Evolutionary conservation across 2,797 vertebrate species (phyloP), one percentile per base, ranked within the genome.

Genomic region (Podarcis lilfordi): DNA sequence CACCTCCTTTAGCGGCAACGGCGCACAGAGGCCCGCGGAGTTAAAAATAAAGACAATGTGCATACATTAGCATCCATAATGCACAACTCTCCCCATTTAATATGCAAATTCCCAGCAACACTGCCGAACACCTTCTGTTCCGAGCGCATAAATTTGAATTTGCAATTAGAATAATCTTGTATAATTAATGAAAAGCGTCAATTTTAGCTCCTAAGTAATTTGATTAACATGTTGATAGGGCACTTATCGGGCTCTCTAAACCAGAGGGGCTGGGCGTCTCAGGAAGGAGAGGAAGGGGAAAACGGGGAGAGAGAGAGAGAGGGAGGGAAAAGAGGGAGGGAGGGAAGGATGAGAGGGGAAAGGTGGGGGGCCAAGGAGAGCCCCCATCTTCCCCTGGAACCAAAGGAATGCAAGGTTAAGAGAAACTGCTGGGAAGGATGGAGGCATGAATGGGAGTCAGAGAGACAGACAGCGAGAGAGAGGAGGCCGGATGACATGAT

Each of bases 171-270:
- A 97, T 98, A 98, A 98, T 98, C 98, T 98, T 98, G 98, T 98
- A 98, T 98, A 98, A 98, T 99, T 99, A 98, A 99, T 98, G 98
- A 98, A 98, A 98, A 98, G 97, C 97, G 97, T 98, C 98, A 98
- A 97, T 97, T 98, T 98, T 98, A 98, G 98, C 98, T 98, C 97
- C 97, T 96, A 96, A 97, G 98, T 98, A 98, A 98, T 98, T 98
- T 98, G 98, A 98, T 98, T 98, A 98, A 98, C 98, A 98, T 97
- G 97, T 97, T 98, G 98, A 98, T 97, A 98, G 98, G 98, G 97
- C 97, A 97, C 98, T 98, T 98, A 98, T 96, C 95, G 95, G 96
- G 94, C 93, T 97, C 94, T 96, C 95, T 94, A 97, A 97, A 96
- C 93, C 96, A 96, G 92, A 92, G 93, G 84, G 96, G 96, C 94